Conservation (phyloP, 2,113 vertebrate genomes). For the Poeciliopsis turrubarensis region DNA sequence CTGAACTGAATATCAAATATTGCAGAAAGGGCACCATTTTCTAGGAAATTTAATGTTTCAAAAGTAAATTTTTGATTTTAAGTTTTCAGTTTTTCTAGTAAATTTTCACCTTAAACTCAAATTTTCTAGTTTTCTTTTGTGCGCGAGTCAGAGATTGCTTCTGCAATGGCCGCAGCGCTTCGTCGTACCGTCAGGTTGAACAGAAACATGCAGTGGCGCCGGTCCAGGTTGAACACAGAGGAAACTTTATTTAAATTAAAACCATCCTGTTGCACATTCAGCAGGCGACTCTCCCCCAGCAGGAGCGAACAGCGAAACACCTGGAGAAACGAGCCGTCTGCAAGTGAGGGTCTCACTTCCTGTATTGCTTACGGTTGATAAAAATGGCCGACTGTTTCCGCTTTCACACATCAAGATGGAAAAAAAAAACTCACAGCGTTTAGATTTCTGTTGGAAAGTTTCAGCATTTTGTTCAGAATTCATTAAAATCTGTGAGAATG, state of each 20-base stretch:
- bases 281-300: not conserved
- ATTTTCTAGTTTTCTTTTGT: no score
- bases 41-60: no score
- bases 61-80: no score
- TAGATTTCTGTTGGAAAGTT: slow-evolving; percentile 48
- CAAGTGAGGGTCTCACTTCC: not conserved
- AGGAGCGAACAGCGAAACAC: slow-evolving; percentile 38
- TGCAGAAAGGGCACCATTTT: no score
- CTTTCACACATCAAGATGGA: slow-evolving; percentile 31
- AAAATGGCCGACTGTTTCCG: not conserved
- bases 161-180: no score
- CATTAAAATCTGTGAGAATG: slow-evolving; percentile 45
- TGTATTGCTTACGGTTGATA: slow-evolving; percentile 32
- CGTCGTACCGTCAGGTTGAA: no score
- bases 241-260: slow-evolving; percentile 82
- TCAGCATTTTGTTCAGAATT: slow-evolving; percentile 64
- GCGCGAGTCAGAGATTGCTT: no score
- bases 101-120: no score
- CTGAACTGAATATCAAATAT: no score
- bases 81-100: no score
- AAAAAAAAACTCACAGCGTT: slow-evolving; percentile 16
- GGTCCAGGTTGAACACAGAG: slow-evolving; percentile 6
- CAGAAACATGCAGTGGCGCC: no score
- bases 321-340: slow-evolving; percentile 9
- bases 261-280: slow-evolving; percentile 46